Evolutionary conservation across 2,797 vertebrate species (phyloP).

Genomic region (Malurus splendens): DNA sequence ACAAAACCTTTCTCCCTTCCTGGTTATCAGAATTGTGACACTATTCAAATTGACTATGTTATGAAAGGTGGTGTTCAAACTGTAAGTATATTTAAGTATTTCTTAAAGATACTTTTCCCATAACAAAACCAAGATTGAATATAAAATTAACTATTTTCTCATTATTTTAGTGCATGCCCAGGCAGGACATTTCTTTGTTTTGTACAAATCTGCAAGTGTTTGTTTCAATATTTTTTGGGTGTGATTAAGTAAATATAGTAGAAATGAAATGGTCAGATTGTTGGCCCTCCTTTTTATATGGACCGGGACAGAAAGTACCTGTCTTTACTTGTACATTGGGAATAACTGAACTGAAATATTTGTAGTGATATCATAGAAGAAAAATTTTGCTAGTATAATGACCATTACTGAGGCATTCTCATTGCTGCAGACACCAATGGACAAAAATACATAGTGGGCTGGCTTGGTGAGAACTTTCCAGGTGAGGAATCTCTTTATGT

Average conservation of each 20-base stretch:
- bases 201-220: not conserved
- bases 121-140: not conserved
- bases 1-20: accelerated
- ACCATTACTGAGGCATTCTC: not conserved
- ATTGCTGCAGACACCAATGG: not conserved
- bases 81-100: slow-evolving; percentile 61
- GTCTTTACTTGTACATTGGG: not conserved
- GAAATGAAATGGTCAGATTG: not conserved
- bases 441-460: not conserved
- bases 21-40: slow-evolving; percentile 9
- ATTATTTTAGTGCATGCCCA: not conserved
- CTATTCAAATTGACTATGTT: slow-evolving; percentile 35
- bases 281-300: not conserved
- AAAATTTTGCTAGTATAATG: not conserved
- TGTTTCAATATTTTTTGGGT: not conserved
- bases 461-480: not conserved
- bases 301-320: not conserved
- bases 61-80: slow-evolving; percentile 53
- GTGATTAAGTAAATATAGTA: not conserved
- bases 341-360: not conserved
- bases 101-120: not conserved
- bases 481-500: not conserved
- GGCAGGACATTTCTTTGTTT: not conserved
- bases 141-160: not conserved
- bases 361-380: not conserved